Evolutionary conservation across 2,888 invertebrate genomes (phyloP).

Genomic region (Parnassius smintheus): DNA sequence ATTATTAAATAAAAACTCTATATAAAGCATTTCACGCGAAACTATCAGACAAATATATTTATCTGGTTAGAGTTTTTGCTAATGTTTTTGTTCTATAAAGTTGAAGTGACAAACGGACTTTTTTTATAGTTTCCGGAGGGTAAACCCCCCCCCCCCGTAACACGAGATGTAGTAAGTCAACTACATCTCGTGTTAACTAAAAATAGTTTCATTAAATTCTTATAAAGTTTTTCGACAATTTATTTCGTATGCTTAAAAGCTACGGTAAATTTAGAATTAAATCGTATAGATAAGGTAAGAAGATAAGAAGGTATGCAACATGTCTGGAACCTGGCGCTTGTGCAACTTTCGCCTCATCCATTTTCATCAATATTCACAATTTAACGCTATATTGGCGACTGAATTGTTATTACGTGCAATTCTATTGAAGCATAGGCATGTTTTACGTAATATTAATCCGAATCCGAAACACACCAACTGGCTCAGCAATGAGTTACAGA

Average conservation of each 20-base stretch:
- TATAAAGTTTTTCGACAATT: neutral
- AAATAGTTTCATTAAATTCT: no score
- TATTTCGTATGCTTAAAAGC: conserved; percentile 4
- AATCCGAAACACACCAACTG: conserved; percentile 5
- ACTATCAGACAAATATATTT: no score
- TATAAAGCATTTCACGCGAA: no score
- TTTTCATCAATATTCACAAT: conserved; percentile 25
- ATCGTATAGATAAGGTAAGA: conserved; percentile 23
- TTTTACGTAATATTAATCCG: conserved; percentile 3
- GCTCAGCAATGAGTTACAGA: no score
- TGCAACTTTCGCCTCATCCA: conserved; percentile 28
- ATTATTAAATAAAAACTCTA: no score
- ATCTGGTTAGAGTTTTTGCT: no score
- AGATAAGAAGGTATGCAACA: conserved; percentile 25
- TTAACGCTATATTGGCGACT: conserved; percentile 18
- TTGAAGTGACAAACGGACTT: no score
- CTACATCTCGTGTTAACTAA: no score
- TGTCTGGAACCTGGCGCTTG: conserved; percentile 14
- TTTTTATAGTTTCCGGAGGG: no score
- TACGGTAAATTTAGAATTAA: conserved; percentile 20
- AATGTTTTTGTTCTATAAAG: no score
- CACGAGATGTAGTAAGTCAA: no score
- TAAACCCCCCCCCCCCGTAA: no score
- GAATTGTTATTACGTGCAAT: conserved; percentile 24
- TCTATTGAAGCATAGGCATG: conserved; percentile 12